These are phyloP conservation scores for Macquaria ambigua DNA, from an alignment of 2,113 vertebrate species.

Conservation along the genomic window DNA sequence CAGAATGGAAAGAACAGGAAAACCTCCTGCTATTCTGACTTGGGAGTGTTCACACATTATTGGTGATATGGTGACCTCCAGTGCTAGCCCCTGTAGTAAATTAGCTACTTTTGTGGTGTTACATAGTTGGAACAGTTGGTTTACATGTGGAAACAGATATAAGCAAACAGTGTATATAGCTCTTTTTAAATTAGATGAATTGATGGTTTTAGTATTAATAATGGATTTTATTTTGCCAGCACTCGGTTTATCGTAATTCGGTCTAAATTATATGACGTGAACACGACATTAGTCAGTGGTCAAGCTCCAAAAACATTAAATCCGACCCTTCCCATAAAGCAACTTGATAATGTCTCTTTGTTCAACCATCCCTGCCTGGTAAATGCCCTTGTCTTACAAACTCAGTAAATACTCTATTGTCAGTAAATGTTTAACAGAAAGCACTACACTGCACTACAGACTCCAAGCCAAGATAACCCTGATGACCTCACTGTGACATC, in stretches of 20 bases:
- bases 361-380: background rate
- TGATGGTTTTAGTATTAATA: background rate
- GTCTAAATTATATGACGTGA: too few relatives aligned
- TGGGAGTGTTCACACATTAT: background rate
- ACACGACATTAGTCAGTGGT: too few relatives aligned
- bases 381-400: background rate
- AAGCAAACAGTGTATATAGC: too few relatives aligned
- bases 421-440: too few relatives aligned
- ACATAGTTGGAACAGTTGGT: background rate
- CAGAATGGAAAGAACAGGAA: background rate
- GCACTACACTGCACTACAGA: too few relatives aligned
- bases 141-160: background rate
- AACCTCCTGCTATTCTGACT: background rate
- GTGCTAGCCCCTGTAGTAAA: background rate
- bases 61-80: background rate
- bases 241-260: too few relatives aligned
- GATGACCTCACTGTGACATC: too few relatives aligned
- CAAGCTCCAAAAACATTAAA: too few relatives aligned
- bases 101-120: background rate
- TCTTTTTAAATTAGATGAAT: background rate
- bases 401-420: too few relatives aligned
- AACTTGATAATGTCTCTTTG: background rate
- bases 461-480: too few relatives aligned
- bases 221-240: too few relatives aligned
- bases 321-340: background rate